A percentile compares a stretch with the other conserved stretches of the same genome.
phyloP scores from a whole-genome alignment of 1,140 invertebrate genomes.

The Drosophila gunungcola region DNA sequence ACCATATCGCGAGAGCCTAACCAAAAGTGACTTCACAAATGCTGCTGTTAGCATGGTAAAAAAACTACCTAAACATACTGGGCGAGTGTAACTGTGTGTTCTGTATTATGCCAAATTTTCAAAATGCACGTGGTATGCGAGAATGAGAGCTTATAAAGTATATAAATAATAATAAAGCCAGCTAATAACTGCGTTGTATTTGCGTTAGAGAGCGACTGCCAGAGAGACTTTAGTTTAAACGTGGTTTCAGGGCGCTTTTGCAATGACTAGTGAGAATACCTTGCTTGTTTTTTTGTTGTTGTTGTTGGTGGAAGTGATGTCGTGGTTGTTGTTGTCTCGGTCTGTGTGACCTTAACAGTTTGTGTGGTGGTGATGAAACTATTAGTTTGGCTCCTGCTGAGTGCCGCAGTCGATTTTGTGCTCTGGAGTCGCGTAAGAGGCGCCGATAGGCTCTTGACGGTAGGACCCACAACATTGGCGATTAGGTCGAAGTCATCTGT shows the following conservation, averaged over 20 bases:
- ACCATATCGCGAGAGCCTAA: neutral
- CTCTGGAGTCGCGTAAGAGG: slow-evolving; percentile 14
- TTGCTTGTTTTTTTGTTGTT: slow-evolving; percentile 52
- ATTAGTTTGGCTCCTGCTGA: slow-evolving; percentile 41
- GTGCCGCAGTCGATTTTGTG: slow-evolving; percentile 18
- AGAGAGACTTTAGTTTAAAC: neutral
- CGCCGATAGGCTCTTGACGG: slow-evolving; percentile 18
- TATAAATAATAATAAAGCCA: slow-evolving; percentile 5
- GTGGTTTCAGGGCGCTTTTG: neutral
- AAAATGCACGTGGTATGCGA: slow-evolving; percentile 13
- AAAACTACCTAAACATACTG: neutral
- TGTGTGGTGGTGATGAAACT: slow-evolving; percentile 38
- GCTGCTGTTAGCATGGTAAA: neutral
- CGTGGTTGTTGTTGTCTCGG: slow-evolving; percentile 46
- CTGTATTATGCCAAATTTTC: slow-evolving; percentile 23
- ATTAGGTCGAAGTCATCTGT: slow-evolving; percentile 54
- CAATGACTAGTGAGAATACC: slow-evolving; percentile 51
- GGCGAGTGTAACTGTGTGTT: slow-evolving; percentile 10
- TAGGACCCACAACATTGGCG: slow-evolving; percentile 46
- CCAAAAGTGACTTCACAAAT: neutral
- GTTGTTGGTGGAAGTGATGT: slow-evolving; percentile 31
- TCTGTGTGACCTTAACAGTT: slow-evolving; percentile 43
- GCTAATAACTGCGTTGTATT: slow-evolving; percentile 2
- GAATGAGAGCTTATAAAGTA: slow-evolving; percentile 28
- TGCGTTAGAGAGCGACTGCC: neutral